Percentiles rank a stretch among this genome's conserved stretches.
These are phyloP conservation scores for Atrina japonica DNA, from an alignment of 2,888 invertebrate genomes.

Conservation along the genomic window DNA sequence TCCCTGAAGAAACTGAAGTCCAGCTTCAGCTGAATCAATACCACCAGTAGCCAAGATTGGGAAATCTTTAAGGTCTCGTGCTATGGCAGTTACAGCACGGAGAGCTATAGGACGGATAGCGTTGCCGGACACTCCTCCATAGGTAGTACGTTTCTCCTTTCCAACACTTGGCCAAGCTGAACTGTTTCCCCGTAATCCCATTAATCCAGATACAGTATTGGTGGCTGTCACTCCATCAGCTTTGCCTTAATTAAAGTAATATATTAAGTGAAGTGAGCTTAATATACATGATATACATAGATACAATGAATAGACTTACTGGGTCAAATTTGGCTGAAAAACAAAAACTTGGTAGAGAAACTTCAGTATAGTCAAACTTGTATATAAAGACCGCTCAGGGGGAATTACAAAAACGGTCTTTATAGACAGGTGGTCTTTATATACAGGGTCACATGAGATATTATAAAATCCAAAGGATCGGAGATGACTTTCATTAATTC, in stretches of 20 bases:
- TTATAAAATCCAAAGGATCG: too few species aligned
- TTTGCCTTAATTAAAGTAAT: conserved; percentile 86
- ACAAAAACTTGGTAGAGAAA: too few species aligned
- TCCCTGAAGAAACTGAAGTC: conserved; percentile 95
- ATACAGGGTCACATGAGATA: too few species aligned
- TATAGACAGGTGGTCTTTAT: too few species aligned
- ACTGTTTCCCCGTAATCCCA: conserved; percentile 91
- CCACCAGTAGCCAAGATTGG: conserved; percentile 98
- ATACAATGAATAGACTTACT: too few species aligned
- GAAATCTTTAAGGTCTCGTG: conserved; percentile 90
- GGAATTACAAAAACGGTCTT: too few species aligned
- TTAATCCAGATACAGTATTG: conserved; percentile 97
- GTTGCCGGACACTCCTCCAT: conserved; percentile 96
- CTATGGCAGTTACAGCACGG: conserved; percentile 94
- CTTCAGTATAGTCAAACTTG: too few species aligned
- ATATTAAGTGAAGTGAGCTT: too few species aligned
- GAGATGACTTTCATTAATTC: too few species aligned
- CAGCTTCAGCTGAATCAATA: conserved; percentile 96
- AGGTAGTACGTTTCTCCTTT: conserved; percentile 89
- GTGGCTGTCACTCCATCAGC: conserved; percentile 98
- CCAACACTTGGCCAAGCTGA: conserved; percentile 97
- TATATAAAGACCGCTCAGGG: too few species aligned
- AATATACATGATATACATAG: too few species aligned
- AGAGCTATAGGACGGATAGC: conserved; percentile 97
- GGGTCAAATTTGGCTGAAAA: too few species aligned